These are phyloP conservation scores for Cygnus buccinator DNA, from an alignment of 2,113 vertebrate genomes.

Conservation along the genomic window DNA sequence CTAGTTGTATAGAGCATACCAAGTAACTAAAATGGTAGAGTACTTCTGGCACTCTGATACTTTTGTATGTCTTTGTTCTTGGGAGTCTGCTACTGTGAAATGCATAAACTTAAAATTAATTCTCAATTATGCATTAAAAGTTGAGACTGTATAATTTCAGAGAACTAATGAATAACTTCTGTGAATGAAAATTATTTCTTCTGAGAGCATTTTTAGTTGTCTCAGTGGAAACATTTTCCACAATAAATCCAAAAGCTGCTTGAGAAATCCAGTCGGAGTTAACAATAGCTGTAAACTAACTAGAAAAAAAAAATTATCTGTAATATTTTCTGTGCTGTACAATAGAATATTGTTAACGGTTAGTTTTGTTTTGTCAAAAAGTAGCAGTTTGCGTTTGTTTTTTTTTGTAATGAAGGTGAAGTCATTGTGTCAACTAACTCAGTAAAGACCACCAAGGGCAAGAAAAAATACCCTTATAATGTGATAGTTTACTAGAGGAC, in stretches of 20 bases:
- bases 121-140: not conserved
- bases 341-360: not conserved
- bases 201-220: not conserved
- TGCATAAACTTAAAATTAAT: not conserved
- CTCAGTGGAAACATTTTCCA: not conserved
- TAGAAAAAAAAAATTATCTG: not conserved
- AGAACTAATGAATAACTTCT: too few relatives aligned
- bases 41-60: not conserved
- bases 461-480: not conserved
- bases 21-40: not conserved
- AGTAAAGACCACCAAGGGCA: not conserved
- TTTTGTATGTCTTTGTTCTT: not conserved
- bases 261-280: not conserved
- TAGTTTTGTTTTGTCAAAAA: not conserved
- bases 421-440: too few relatives aligned
- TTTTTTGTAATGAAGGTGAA: not conserved
- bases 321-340: not conserved
- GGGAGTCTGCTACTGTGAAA: not conserved
- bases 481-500: not conserved
- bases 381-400: not conserved
- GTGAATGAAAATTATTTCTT: not conserved
- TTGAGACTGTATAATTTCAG: not conserved
- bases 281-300: not conserved
- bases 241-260: not conserved
- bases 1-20: not conserved